Evolutionary conservation across 2,888 invertebrate genomes (phyloP), one percentile per base, ranked within the genome.

Genomic region (Flexamia atlantica): DNA sequence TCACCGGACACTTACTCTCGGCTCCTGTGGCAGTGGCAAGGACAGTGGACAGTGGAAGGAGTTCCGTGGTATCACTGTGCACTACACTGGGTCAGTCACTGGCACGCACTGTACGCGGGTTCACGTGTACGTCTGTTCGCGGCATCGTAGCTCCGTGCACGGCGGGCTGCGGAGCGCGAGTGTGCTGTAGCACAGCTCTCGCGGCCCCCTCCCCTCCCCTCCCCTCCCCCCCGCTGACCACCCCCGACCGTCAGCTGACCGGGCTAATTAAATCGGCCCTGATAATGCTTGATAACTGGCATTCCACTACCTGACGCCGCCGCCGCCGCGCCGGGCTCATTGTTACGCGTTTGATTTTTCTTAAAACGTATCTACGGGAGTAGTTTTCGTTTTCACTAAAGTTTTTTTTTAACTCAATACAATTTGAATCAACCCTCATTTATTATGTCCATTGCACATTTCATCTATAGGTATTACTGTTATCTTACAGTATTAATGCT

Each of bases 221-320:
- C 10, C 72, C 28, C 40, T 12, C 72, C 2, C 68, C 68, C 4
- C 7, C 4, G 1, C 68, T 68, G 4, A 30, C 72, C 72, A 40
- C 72, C 72, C 72, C 72, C 28, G 10, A 30, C 68, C 28, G 7
- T 32, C 72, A 72, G 42, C 72, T 42, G 72, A 72, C 23, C 72
- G 72, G 40, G 23, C 36, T 72, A 72, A 72, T 72, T 72, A 40
- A 72, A 72, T 72, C 36, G 72, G 72, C 36, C n/a, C 64, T 64
- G 64, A 64, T 64, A 64, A 64, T 64, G 17, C 64, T 12, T 64
- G 64, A 64, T 64, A 64, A 64, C 64, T 28, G 30, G 30, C 64
- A 64, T 30, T 64, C 30, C 30, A 30, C 64, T 64, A 64, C 64
- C 64, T 64, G 57, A 5, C 3, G 64, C 9, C 25, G 12, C 46